Evolutionary conservation across 64 coral and sea anemone species (phyloP).

Genomic region (Porites australiensis): DNA sequence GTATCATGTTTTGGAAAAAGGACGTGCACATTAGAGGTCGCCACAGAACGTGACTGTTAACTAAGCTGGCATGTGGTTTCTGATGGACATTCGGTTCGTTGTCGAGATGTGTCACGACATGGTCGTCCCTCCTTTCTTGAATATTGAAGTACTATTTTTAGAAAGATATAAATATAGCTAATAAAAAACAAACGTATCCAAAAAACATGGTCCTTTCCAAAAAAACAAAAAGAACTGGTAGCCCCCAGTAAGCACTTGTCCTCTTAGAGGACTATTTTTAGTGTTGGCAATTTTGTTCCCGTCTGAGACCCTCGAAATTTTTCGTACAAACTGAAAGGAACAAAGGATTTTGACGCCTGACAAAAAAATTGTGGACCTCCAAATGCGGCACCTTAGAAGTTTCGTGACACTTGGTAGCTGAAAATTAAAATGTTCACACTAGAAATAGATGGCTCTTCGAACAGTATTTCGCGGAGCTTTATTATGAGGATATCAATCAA

Average conservation of each 20-base stretch:
- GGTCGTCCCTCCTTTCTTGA: neutral
- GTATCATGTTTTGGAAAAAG: conserved; percentile 3
- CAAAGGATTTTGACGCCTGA: neutral
- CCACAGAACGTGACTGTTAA: conserved; percentile 1
- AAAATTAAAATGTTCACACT: no score
- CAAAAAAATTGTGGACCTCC: conserved; percentile 5
- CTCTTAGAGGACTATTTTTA: no score
- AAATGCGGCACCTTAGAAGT: neutral
- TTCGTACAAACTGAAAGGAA: neutral
- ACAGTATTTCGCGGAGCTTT: neutral
- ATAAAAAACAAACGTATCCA: no score
- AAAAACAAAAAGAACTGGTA: conserved; percentile 14
- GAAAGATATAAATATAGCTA: no score
- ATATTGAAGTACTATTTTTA: no score
- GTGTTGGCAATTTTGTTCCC: neutral
- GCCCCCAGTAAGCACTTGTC: neutral
- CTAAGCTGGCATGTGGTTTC: conserved; percentile 5
- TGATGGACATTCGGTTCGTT: neutral
- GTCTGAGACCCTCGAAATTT: neutral
- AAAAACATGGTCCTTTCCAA: neutral
- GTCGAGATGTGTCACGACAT: neutral
- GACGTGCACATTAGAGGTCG: neutral
- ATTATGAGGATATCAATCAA: conserved; percentile 2
- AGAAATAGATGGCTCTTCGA: neutral
- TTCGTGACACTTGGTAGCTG: no score